A percentile compares a stretch with the other conserved stretches of the same genome.
phyloP scores from a whole-genome alignment of 2,113 vertebrate species.

The Melanotaenia duboulayi region DNA sequence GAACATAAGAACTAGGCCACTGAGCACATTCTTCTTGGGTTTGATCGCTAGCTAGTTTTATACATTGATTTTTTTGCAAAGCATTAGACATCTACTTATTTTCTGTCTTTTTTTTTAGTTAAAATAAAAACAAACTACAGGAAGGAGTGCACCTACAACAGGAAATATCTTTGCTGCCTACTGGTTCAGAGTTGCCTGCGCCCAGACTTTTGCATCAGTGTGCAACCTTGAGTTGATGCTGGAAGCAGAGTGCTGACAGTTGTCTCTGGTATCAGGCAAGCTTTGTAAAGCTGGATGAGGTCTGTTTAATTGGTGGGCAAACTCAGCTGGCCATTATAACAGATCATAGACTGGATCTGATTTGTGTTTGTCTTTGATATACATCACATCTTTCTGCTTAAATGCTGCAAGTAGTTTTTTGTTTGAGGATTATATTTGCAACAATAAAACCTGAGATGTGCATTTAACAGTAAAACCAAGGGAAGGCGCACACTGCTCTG shows the following conservation, averaged over 20 bases:
- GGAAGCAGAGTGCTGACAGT: background rate
- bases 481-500: background rate
- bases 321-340: constrained; percentile 2
- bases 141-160: background rate
- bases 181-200: background rate
- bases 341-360: constrained; percentile 1
- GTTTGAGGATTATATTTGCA: constrained; percentile 12
- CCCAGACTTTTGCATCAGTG: background rate
- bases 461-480: constrained; percentile 25
- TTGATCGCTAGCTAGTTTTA: background rate
- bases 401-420: constrained; percentile 5
- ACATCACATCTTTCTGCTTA: constrained; percentile 1
- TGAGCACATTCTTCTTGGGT: background rate
- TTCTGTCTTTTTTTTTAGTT: no score
- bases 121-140: no score
- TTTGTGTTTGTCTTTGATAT: constrained; percentile 19
- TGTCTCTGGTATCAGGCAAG: background rate
- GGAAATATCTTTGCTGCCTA: background rate
- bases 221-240: background rate
- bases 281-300: background rate
- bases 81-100: no score
- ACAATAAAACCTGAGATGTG: constrained; percentile 25
- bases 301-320: background rate
- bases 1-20: background rate
- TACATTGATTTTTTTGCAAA: no score